phyloP scores from a whole-genome alignment of 2,888 invertebrate genomes.

The Phytoseiulus persimilis region DNA sequence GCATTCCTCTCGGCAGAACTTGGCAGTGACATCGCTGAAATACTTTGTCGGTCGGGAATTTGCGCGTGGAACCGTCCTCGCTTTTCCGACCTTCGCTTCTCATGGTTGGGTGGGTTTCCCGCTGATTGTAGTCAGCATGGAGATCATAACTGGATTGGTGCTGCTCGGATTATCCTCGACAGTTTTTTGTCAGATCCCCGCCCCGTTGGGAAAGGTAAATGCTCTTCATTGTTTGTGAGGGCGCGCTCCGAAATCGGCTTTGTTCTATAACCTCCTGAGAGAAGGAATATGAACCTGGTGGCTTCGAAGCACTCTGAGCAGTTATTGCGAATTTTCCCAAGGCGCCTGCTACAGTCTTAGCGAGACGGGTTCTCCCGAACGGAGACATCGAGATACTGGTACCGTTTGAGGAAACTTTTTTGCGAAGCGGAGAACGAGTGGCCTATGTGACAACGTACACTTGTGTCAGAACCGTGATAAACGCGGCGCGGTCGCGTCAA shows the following conservation, averaged over 20 bases:
- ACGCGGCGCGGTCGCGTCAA: not conserved
- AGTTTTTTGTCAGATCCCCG: not conserved
- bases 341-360: not conserved
- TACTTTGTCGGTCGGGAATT: too few relatives aligned
- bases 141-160: not conserved
- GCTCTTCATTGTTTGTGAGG: too few relatives aligned
- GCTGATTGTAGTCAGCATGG: not conserved
- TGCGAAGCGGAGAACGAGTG: conserved; percentile 19
- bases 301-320: too few relatives aligned
- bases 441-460: conserved; percentile 1
- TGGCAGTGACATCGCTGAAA: not conserved
- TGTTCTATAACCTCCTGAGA: too few relatives aligned
- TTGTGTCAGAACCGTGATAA: not conserved
- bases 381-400: conserved; percentile 24
- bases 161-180: not conserved
- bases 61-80: not conserved
- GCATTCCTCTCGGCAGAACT: not conserved
- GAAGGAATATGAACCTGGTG: too few relatives aligned
- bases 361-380: conserved; percentile 16
- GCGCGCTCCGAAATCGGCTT: too few relatives aligned
- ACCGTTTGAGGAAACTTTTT: conserved; percentile 9
- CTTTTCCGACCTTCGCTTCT: not conserved
- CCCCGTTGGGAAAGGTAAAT: not conserved
- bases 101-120: not conserved
- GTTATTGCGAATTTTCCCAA: too few relatives aligned